Evolutionary conservation across 2,888 invertebrate species (phyloP), one percentile per base, ranked within the genome.

Genomic region (Nomada lathburiana): DNA sequence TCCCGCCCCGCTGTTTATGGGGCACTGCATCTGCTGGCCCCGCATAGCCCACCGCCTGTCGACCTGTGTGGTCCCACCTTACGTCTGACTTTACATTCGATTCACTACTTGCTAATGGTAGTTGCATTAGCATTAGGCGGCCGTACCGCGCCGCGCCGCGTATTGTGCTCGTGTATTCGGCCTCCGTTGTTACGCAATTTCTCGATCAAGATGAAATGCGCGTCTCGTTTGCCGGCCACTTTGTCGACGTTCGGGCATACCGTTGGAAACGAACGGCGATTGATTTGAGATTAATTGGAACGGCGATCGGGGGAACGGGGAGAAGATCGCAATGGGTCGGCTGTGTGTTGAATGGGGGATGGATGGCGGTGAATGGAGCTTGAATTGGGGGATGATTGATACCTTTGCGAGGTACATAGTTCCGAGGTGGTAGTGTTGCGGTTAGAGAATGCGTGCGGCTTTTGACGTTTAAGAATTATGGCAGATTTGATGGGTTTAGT

Each of bases 1-100:
- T 93, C 93, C 89, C 86, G 89, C 85, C 90, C 91, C 90, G 92
- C 92, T 93, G 92, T 93, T 93, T 93, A 93, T 92, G 93, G 93
- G 91, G 91, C 93, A 92, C 91, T 91, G 91, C 92, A 92, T 91
- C 91, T 90, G 90, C 90, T 90, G 90, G 89, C 89, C 92, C 91
- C 90, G 90, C 91, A 91, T 90, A 90, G 90, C 90, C 91, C 90
- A 89, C 89, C 88, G 86, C 85, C 85, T 16, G 80, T 88, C 93
- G 89, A 87, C 90, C 88, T 93, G 93, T 93, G 93, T 92, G 93
- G 92, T 92, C 92, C 87, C 91, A 83, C 89, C 89, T 90, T 89
- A 87, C 88, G 91, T 90, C 91, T 90, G 90, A 91, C 91, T 92
- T 90, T 89, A 91, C 91, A 92, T 92, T 92, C 91, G 91, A 92